Base-by-base conservation (phyloP, 2,888 invertebrate genomes). In the Harpalus rubripes region DNA sequence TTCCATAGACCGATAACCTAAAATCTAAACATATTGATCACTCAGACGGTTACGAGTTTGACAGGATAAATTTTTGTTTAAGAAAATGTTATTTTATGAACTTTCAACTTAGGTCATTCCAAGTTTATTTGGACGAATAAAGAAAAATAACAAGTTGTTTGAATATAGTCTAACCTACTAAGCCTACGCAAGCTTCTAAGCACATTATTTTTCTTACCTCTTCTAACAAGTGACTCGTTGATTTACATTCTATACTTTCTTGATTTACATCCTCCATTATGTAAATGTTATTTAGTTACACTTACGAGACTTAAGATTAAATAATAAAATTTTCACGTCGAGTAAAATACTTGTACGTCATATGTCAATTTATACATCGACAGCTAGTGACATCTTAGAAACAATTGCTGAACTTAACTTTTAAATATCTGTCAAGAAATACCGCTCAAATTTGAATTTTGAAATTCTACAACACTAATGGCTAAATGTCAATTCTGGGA, bases 281-380 rank as follows among this genome's bases (percentile, higher is more conserved):
- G 18, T 76, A 22, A n/a, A 56, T 16, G 41, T 10, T 7, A n/a
- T 68, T 15, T 39, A 32, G n/a, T 68, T 15, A 15, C 72, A 74
- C 72, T 2, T 26, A 10, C 8, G n/a, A 68, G 68, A 63, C n/a
- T 68, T 68, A 68, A 68, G 16, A 74, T 52, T 74, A 74, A 44
- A 74, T 74, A 74, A 74, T 74, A 74, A 41, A 74, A 18, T 52
- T 41, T 72, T 72, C 59, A 72, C 68, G 59, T 72, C 41, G 56
- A 56, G 72, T 41, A 82, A 58, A 82, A 76, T 41, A 76, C 76
- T 74, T 72, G 61, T 59, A 83, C 83, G 83, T 83, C 83, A 83
- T 83, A 76, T 76, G 76, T 74, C 83, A 83, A 74, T 76, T 83
- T 74, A n/a, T 44, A 18, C n/a, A 16, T 15, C 41, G 44, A 44